phyloP scores from a whole-genome alignment of 2,113 vertebrate genomes.

The Thryonomys swinderianus region DNA sequence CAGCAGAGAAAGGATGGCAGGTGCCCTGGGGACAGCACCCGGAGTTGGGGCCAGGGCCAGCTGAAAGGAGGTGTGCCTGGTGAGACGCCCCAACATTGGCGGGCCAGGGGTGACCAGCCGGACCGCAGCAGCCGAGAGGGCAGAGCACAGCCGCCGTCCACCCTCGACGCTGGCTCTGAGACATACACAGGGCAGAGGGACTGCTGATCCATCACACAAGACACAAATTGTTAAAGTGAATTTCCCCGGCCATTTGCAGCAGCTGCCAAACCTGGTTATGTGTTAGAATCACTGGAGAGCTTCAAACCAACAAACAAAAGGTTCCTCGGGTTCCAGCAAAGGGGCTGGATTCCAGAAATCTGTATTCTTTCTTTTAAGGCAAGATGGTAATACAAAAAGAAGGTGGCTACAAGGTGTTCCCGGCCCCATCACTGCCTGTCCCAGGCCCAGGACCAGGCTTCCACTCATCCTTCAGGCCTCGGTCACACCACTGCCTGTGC shows the following conservation, averaged over 20 bases:
- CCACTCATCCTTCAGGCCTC: neutral
- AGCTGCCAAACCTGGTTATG: neutral
- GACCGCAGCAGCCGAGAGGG: neutral
- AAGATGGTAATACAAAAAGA: neutral
- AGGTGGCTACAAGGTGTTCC: neutral
- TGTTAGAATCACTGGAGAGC: neutral
- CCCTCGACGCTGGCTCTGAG: neutral
- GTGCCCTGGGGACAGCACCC: neutral
- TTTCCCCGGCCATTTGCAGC: neutral
- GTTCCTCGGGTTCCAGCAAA: neutral
- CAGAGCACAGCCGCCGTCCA: neutral
- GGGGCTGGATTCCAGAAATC: constrained; percentile 6
- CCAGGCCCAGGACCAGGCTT: no score
- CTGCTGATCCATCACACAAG: neutral
- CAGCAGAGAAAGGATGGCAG: constrained; percentile 45
- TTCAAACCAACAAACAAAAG: neutral
- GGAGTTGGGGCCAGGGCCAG: neutral
- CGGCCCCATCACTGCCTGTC: neutral
- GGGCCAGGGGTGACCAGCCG: neutral
- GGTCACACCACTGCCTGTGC: neutral
- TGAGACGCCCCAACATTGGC: neutral
- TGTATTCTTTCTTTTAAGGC: neutral
- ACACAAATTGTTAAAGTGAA: constrained; percentile 17
- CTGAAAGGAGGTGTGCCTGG: neutral
- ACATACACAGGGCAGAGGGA: neutral